Conservation (phyloP, 2,797 vertebrate genomes). For the Alfaro cultratus region DNA sequence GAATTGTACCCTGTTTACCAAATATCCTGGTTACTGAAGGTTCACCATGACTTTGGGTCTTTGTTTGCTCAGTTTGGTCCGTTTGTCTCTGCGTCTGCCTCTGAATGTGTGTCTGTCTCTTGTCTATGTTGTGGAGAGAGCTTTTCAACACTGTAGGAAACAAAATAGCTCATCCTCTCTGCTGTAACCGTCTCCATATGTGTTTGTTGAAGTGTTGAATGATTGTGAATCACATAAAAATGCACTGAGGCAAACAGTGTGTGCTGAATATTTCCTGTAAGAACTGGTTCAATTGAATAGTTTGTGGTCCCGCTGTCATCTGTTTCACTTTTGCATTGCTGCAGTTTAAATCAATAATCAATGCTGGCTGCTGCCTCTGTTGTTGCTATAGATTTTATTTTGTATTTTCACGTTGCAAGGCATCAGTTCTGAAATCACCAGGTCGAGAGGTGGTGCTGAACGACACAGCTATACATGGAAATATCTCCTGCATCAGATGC, state of each 20-base stretch:
- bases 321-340: slow-evolving; percentile 66
- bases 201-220: slow-evolving; percentile 62
- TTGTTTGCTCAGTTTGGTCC: slow-evolving; percentile 42
- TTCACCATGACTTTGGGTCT: slow-evolving; percentile 37
- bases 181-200: slow-evolving; percentile 50
- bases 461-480: slow-evolving; percentile 39
- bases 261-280: slow-evolving; percentile 74
- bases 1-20: slow-evolving; percentile 39
- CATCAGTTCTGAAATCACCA: slow-evolving; percentile 45
- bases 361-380: slow-evolving; percentile 72
- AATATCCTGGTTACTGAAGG: slow-evolving; percentile 56
- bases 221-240: slow-evolving; percentile 57
- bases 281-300: slow-evolving; percentile 45
- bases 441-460: slow-evolving; percentile 40
- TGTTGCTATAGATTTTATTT: slow-evolving; percentile 44
- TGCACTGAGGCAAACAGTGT: slow-evolving; percentile 63
- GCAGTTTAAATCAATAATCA: slow-evolving; percentile 68
- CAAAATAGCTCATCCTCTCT: slow-evolving; percentile 50
- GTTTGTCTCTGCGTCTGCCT: slow-evolving; percentile 45
- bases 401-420: slow-evolving; percentile 48
- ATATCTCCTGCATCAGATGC: slow-evolving; percentile 63
- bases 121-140: slow-evolving; percentile 54
- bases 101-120: slow-evolving; percentile 46
- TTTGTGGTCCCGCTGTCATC: slow-evolving; percentile 66
- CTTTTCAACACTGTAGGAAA: slow-evolving; percentile 57